Percentiles rank a stretch among this genome's conserved stretches.
phyloP scores from a whole-genome alignment of 2,888 invertebrate species.

The Galerucella calmariensis region DNA sequence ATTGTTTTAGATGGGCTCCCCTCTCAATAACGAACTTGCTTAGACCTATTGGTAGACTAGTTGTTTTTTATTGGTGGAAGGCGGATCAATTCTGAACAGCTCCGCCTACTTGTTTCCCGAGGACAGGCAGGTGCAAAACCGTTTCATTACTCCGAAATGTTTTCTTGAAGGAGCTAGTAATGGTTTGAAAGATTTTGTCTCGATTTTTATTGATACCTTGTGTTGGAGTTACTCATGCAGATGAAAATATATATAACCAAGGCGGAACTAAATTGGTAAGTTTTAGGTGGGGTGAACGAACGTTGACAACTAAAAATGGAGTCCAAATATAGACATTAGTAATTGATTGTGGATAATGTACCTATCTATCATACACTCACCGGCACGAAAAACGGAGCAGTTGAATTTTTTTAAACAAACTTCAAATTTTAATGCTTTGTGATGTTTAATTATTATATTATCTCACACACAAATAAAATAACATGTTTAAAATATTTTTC shows the following conservation, averaged over 20 bases:
- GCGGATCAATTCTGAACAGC: conserved; percentile 10
- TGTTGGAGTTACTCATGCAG: neutral
- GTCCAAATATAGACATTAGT: no score
- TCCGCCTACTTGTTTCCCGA: conserved; percentile 42
- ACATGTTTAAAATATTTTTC: no score
- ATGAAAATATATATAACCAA: neutral
- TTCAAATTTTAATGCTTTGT: no score
- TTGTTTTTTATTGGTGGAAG: conserved; percentile 27
- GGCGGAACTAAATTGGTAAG: neutral
- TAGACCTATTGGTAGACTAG: conserved; percentile 13
- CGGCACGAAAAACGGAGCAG: no score
- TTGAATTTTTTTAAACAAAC: no score
- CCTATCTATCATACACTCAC: no score
- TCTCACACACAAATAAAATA: no score
- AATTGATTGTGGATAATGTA: no score
- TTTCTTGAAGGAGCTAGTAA: neutral
- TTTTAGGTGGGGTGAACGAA: no score
- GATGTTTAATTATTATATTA: no score
- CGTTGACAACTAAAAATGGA: neutral
- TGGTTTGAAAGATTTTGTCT: conserved; percentile 4
- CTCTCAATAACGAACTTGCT: neutral
- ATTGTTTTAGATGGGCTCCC: conserved; percentile 1
- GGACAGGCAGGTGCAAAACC: conserved; percentile 46
- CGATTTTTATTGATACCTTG: conserved; percentile 10
- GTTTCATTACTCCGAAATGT: neutral